Conservation (phyloP, 2,113 vertebrate genomes). For the Scophthalmus maximus region DNA sequence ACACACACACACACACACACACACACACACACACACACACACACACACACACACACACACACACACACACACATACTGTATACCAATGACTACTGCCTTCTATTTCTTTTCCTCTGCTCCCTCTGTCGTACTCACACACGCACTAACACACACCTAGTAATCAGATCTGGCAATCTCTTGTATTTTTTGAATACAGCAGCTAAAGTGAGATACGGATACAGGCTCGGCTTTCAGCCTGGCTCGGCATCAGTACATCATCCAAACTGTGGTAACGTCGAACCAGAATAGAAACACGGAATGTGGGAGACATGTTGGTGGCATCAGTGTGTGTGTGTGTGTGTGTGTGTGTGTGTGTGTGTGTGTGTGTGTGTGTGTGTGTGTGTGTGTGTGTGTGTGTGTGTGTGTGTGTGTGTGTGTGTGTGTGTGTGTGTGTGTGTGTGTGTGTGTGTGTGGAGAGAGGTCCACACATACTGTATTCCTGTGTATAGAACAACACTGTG, state of each 20-base stretch:
- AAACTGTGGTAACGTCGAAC: conserved; percentile 44
- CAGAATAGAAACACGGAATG: conserved; percentile 63
- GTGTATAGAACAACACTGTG: not conserved
- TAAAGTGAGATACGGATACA: conserved; percentile 55
- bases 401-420: conserved; percentile 13
- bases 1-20: not conserved
- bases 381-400: not conserved
- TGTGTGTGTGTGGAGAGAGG: conserved; percentile 20
- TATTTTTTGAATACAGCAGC: conserved; percentile 70
- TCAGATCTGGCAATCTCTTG: conserved; percentile 70
- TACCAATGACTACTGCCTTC: too few species aligned
- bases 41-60: not conserved
- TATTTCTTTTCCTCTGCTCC: not conserved
- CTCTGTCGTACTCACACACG: conserved; percentile 34
- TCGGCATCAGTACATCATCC: conserved; percentile 63
- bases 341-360: conserved; percentile 23
- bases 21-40: not conserved
- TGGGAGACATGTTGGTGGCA: conserved; percentile 36
- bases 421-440: conserved; percentile 7
- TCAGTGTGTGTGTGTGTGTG: not conserved
- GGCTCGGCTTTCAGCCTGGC: conserved; percentile 60
- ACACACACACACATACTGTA: not conserved
- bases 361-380: conserved; percentile 17
- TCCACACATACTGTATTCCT: not conserved
- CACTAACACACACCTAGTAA: conserved; percentile 60